A percentile compares a stretch with the other conserved stretches of the same genome.
Evolutionary conservation across 2,888 invertebrate species (phyloP).

Genomic region (Microctonus aethiopoides): DNA sequence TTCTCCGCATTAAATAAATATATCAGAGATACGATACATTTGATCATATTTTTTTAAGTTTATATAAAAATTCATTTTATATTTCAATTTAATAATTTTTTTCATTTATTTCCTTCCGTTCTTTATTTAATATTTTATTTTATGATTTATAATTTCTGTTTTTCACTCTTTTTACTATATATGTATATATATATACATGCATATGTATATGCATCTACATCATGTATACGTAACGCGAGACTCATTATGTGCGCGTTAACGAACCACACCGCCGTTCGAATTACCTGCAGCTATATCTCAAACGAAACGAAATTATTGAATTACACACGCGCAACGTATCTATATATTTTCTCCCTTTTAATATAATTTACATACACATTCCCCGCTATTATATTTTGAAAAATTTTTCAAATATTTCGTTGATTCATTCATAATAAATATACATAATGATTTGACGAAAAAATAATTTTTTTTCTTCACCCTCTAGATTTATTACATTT

Average conservation of each 20-base stretch:
- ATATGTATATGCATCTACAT: no score
- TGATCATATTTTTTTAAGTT: no score
- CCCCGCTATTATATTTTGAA: not conserved
- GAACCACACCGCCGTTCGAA: conserved; percentile 58
- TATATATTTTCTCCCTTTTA: conserved; percentile 17
- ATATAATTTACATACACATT: not conserved
- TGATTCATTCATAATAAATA: conserved; percentile 14
- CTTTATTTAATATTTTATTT: not conserved
- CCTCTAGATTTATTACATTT: conserved; percentile 14
- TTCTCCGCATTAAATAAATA: not conserved
- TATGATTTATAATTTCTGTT: not conserved
- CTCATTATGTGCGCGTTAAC: conserved; percentile 62
- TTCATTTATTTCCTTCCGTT: not conserved
- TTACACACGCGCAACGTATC: conserved; percentile 25
- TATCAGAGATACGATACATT: not conserved
- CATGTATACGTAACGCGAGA: conserved; percentile 58
- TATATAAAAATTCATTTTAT: no score
- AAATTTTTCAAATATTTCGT: not conserved
- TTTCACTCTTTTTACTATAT: conserved; percentile 27
- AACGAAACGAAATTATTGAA: conserved; percentile 33
- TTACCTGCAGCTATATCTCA: conserved; percentile 48
- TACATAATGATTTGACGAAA: no score
- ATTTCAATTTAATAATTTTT: not conserved
- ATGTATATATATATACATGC: no score
- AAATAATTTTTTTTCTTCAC: not conserved